Evolutionary conservation across 2,113 vertebrate genomes (phyloP).

Genomic region (Corydoras maculifer): DNA sequence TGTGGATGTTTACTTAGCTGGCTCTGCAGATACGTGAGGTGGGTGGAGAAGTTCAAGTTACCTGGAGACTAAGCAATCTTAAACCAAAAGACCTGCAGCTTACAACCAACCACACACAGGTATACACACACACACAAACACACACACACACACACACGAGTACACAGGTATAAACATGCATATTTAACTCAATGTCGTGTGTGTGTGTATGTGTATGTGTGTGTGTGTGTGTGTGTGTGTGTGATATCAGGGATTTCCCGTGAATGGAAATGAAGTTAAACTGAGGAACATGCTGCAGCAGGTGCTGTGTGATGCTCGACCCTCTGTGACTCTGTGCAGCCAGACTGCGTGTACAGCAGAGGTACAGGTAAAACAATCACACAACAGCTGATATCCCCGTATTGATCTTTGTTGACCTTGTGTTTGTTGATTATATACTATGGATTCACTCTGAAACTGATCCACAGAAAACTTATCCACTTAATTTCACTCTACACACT

Average conservation of each 20-base stretch:
- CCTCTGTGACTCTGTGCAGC: constrained; percentile 75
- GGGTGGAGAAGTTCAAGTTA: constrained; percentile 70
- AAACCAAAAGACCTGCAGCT: constrained; percentile 57
- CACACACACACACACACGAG: constrained; percentile 52
- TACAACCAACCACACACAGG: constrained; percentile 51
- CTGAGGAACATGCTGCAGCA: constrained; percentile 67
- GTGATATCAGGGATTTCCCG: constrained; percentile 42
- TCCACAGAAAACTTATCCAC: too few relatives aligned
- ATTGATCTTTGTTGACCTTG: too few relatives aligned
- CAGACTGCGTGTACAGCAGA: constrained; percentile 65
- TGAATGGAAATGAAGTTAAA: constrained; percentile 42
- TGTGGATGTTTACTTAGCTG: constrained; percentile 64
- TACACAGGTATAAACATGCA: not conserved
- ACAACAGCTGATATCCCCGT: not conserved
- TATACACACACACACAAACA: constrained; percentile 56
- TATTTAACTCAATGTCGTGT: not conserved
- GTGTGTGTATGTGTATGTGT: constrained; percentile 3
- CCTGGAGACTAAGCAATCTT: constrained; percentile 66
- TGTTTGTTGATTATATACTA: too few relatives aligned
- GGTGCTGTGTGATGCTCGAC: constrained; percentile 68
- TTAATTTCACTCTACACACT: too few relatives aligned
- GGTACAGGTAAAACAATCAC: constrained; percentile 62
- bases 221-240: constrained; percentile 25
- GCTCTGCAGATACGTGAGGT: constrained; percentile 75
- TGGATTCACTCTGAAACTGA: too few relatives aligned